Evolutionary conservation across 2,888 invertebrate species (phyloP), one percentile per base, ranked within the genome.

Genomic region (Lobophora halterata): DNA sequence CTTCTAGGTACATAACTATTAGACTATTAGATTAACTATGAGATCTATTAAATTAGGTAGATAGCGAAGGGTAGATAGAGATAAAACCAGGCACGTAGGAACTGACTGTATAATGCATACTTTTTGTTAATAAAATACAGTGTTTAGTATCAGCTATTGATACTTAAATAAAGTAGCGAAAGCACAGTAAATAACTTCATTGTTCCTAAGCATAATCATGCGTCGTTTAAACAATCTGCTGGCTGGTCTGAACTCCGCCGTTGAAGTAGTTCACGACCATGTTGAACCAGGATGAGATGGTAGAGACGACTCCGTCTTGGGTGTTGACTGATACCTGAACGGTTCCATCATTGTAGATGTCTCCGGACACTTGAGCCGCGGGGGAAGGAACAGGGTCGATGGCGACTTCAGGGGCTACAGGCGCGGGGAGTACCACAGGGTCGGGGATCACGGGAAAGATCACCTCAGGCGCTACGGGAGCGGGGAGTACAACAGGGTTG

Each of bases 271-370:
- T 79, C 14, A 85, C 9, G 7, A 72, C 61, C 53, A 79, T 43
- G 51, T 48, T 76, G 52, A 82, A 64, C 85, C 85, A 85, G 11
- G 65, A 63, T 42, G 74, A 71, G 2, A 83, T 49, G 2, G 77
- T 71, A 5, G 66, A 29, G 1, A 78, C 5, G n/a, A 79, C 36
- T 1, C 75, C 60, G 3, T 77, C 71, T 34, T 72, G 52, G 2
- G 56, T 55, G 34, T 82, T 79, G 5, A 80, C 39, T 1, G 55
- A 43, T 1, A 81, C 68, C 27, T 74, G 71, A 1, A 79, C 80
- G 1, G 54, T 30, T 1, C 81, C 80, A 18, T 82, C 67, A 37
- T 81, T 80, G 58, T 56, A 81, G 6, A 81, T 19, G 26, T 79
- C 77, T 5, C 73, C 73, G 5, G 66, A 61, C 2, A 55, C 11